A percentile compares a stretch with the other conserved stretches of the same genome.
phyloP scores from a whole-genome alignment of 2,797 vertebrate genomes.

The Morelia viridis region DNA sequence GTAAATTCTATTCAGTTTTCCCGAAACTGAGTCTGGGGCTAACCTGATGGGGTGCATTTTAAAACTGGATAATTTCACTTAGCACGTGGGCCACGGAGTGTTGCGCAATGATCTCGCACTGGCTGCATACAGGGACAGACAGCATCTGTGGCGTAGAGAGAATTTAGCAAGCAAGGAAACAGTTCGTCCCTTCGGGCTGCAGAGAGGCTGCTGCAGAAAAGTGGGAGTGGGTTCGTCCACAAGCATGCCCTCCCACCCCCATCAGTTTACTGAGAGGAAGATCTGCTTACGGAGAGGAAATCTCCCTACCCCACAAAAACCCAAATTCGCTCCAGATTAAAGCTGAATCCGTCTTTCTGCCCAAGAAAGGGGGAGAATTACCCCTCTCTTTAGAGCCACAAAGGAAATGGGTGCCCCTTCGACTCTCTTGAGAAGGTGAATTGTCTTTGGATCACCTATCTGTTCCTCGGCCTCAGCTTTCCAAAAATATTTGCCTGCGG shows the following conservation, averaged over 20 bases:
- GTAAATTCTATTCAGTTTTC: neutral
- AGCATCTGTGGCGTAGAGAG: conserved; percentile 7
- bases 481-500: no score
- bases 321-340: neutral
- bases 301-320: neutral
- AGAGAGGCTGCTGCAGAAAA: neutral
- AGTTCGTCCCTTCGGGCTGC: neutral
- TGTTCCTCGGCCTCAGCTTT: neutral
- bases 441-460: neutral
- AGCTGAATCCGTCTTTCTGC: neutral
- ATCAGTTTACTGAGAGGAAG: neutral
- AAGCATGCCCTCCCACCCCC: neutral
- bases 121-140: neutral
- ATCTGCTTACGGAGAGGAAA: neutral
- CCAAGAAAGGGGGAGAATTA: neutral
- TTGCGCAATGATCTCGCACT: neutral
- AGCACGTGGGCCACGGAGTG: neutral
- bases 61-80: neutral
- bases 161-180: conserved; percentile 39
- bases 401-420: neutral
- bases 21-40: no score
- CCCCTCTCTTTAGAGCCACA: neutral
- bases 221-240: conserved; percentile 16
- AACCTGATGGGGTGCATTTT: neutral
- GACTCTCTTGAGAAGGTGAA: neutral